phyloP scores from a whole-genome alignment of 2,797 vertebrate species.

The Aselliscus stoliczkanus region DNA sequence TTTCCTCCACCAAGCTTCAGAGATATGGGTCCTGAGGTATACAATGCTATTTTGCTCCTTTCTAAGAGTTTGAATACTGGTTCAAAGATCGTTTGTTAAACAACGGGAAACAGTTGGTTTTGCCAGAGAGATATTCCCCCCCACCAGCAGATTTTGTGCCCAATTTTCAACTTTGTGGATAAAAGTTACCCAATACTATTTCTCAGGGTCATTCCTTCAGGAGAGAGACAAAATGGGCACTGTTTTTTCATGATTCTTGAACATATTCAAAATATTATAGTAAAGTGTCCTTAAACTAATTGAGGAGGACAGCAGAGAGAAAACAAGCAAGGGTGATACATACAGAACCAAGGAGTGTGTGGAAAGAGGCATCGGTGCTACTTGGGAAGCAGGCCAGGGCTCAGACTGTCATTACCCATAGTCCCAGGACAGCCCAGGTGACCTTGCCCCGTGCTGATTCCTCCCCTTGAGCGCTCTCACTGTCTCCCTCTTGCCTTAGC shows the following conservation, averaged over 20 bases:
- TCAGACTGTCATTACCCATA: background rate
- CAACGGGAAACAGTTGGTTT: background rate
- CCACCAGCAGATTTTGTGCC: background rate
- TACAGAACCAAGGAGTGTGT: no score
- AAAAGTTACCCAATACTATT: background rate
- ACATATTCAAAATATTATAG: background rate
- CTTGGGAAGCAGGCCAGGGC: background rate
- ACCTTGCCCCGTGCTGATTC: background rate
- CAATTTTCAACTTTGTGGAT: background rate
- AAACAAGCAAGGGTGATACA: fast-evolving
- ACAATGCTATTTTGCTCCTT: background rate
- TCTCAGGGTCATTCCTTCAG: background rate
- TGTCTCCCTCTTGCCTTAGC: no score
- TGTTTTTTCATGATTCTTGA: background rate
- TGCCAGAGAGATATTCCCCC: background rate
- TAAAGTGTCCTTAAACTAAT: background rate
- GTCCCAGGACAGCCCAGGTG: background rate
- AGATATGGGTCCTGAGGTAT: background rate
- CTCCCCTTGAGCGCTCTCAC: background rate
- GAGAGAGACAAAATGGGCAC: background rate
- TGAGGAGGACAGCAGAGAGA: background rate
- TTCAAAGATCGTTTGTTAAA: background rate
- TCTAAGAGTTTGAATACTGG: background rate
- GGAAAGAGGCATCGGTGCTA: background rate
- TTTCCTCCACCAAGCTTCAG: background rate